Conservation (phyloP, 2,888 invertebrate species). For the Beris chalybata region DNA sequence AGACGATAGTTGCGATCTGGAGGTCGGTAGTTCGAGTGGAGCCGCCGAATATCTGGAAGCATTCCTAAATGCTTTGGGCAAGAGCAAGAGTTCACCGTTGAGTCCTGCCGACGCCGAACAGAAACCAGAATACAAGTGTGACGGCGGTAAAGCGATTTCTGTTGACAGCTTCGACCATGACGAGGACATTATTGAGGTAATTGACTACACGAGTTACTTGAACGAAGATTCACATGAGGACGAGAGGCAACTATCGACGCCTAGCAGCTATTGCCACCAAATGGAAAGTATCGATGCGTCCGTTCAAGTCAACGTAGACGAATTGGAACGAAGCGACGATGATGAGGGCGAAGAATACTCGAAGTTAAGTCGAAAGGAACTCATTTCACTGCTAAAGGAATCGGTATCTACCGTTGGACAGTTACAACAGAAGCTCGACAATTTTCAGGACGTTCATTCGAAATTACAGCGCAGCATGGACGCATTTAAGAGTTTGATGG, state of each 20-base stretch:
- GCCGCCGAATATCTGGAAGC: background rate
- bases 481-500: conserved; percentile 11
- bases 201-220: no score
- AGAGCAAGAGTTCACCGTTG: background rate
- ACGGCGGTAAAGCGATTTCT: no score
- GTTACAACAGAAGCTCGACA: background rate
- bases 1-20: background rate
- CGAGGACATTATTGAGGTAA: no score
- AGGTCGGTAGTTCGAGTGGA: background rate
- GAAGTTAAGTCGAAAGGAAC: background rate
- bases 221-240: no score
- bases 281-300: background rate
- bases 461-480: conserved; percentile 14
- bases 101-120: background rate
- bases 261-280: no score
- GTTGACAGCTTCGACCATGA: no score
- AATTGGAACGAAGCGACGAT: conserved; percentile 1
- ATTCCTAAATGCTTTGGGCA: background rate
- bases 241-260: no score
- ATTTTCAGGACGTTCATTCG: conserved; percentile 14
- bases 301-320: conserved; percentile 8
- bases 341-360: conserved; percentile 1
- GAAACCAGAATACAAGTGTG: background rate
- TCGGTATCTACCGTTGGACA: background rate
- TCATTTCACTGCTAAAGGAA: background rate